A percentile compares a stretch with the other conserved stretches of the same genome.
These are phyloP conservation scores for Chrysolina haemoptera DNA, from an alignment of 2,888 invertebrate genomes.

Conservation along the genomic window DNA sequence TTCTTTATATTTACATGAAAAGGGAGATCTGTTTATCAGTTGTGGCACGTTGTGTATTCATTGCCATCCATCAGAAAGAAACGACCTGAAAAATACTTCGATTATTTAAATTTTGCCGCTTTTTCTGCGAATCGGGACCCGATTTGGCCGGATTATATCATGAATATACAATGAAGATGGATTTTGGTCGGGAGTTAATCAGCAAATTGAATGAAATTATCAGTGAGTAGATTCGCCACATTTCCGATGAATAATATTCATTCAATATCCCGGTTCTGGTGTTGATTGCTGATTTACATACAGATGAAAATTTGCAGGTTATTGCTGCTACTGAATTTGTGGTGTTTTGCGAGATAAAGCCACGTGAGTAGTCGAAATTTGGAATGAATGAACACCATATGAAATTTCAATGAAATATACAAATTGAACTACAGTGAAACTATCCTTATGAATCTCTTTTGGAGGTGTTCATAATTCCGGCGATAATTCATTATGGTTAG, in stretches of 20 bases:
- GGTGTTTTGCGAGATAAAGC: neutral
- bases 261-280: neutral
- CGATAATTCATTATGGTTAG: no score
- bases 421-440: no score
- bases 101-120: constrained; percentile 61
- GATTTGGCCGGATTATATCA: constrained; percentile 8
- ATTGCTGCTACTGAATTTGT: neutral
- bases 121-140: constrained; percentile 8
- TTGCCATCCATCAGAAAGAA: constrained; percentile 64
- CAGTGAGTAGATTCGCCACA: neutral
- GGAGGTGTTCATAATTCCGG: no score
- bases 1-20: constrained; percentile 60
- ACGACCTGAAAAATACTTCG: constrained; percentile 63
- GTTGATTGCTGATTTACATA: neutral
- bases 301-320: neutral
- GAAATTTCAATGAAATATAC: no score
- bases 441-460: no score
- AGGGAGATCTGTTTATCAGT: constrained; percentile 58
- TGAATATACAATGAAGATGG: constrained; percentile 17
- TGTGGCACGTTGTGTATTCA: constrained; percentile 64
- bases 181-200: constrained; percentile 2
- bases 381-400: no score
- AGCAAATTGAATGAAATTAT: constrained; percentile 15
- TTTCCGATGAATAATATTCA: neutral
- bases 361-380: neutral